A percentile compares a stretch with the other conserved stretches of the same genome.
phyloP scores from a whole-genome alignment of 2,113 vertebrate species.

The Spea bombifrons region DNA sequence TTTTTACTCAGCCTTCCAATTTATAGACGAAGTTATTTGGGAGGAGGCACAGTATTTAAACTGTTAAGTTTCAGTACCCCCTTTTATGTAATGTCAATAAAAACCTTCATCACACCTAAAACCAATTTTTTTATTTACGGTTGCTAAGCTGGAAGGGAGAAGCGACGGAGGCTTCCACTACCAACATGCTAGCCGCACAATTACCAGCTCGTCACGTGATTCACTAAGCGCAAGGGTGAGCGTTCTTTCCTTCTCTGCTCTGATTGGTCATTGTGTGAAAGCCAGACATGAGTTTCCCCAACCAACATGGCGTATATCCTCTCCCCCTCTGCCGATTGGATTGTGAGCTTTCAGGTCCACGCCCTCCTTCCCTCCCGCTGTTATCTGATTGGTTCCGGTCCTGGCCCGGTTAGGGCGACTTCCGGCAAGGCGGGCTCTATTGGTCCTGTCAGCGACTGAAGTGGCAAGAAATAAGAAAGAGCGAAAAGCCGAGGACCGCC shows the following conservation, averaged over 20 bases:
- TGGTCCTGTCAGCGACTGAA: constrained; percentile 9
- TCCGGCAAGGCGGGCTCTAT: constrained; percentile 24
- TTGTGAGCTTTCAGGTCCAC: background rate
- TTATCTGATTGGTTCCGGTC: constrained; percentile 45
- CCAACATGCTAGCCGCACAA: constrained; percentile 2
- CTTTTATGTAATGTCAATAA: too few relatives aligned
- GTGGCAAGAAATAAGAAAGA: background rate
- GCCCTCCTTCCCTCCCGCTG: background rate
- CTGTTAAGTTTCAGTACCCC: too few relatives aligned
- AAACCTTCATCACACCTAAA: too few relatives aligned
- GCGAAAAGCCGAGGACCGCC: background rate
- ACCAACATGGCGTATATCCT: constrained; percentile 12
- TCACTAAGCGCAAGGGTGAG: background rate
- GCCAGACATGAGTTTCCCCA: background rate
- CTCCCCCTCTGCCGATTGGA: constrained; percentile 6
- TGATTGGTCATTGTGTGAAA: background rate
- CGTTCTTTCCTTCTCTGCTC: background rate
- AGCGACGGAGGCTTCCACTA: background rate
- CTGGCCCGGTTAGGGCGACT: constrained; percentile 37
- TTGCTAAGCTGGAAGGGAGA: too few relatives aligned
- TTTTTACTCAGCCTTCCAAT: too few relatives aligned
- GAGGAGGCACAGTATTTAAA: too few relatives aligned
- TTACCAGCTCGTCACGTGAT: background rate
- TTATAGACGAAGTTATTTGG: too few relatives aligned
- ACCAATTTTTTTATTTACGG: too few relatives aligned